Evolutionary conservation across 2,113 vertebrate genomes (phyloP), one percentile per base, ranked within the genome.

Genomic region (Oryzias curvinotus): DNA sequence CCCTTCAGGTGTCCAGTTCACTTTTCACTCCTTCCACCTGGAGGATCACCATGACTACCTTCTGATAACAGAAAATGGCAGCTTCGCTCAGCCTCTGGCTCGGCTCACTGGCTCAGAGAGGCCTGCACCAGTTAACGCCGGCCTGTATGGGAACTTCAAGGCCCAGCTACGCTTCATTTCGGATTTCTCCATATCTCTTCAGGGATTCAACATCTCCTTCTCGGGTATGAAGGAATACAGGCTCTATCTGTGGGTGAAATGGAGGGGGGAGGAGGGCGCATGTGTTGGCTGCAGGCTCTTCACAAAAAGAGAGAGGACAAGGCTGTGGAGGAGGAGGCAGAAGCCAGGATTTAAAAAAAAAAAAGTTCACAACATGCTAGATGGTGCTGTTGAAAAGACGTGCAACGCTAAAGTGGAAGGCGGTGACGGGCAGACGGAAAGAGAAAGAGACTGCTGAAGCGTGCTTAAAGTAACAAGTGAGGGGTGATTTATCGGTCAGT

Each of bases 21-120:
- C 82, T n/a, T 93, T 93, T 60, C 82, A 93, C 69, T 88, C 89
- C 61, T 93, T 93, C 76, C 90, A 93, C 79, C 71, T 93, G 80
- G 91, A 93, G 81, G 91, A 92, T 67, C 91, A 92, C 65, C 91
- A 93, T 56, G 91, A 93, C 82, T 92, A 93, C 87, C 91, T 93
- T 30, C 87, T 91, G 70, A 85, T 92, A 83, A 92, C 91, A 7
- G 91, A 93, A 81, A 93, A 93, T 12, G 83, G 88, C 74, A 93
- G 89, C 81, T 93, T 92, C 13, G 80, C 73, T 48, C 90, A 89
- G 60, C 91, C 91, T 3, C 78, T 93, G 54, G 90, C 90, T 42
- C 90, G 91, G 18, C 91, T 93, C 70, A 93, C 91, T 1, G 91
- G 91, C 52, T 84, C 90, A 3, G 90, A 91, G 63, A 84, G 79